Evolutionary conservation across 2,888 invertebrate species (phyloP), one percentile per base, ranked within the genome.

Genomic region (Augochlorella aurata): DNA sequence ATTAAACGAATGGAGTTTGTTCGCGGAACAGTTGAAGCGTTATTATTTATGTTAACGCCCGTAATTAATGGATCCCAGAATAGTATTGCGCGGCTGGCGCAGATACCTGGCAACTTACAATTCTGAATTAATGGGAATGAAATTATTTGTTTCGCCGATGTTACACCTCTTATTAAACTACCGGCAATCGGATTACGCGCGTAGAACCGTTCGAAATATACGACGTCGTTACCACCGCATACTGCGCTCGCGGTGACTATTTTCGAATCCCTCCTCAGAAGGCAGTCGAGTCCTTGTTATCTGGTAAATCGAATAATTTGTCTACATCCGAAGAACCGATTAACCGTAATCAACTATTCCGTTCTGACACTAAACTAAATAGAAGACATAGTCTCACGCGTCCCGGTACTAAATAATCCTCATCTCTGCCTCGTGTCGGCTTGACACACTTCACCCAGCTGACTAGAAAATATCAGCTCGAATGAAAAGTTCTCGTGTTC

Each of bases 331-430:
- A 45, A 12, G 29, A 21, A 44, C 68, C 76, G 71, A 63, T 82
- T 81, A 76, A 82, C 72, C 81, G 72, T 68, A 73, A 74, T 74
- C 54, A 18, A 44, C 38, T 16, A 16, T 65, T 29, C n/a, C 49
- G n/a, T 29, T 18, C 49, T 45, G 71, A 67, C 67, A 67, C 58
- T 10, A 21, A 68, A 63, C 79, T 63, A 72, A 61, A 80, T 63
- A 61, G 71, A 68, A 68, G 38, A 29, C 21, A 7, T 18, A 29
- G 50, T 24, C 49, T 79, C 8, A 29, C 54, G 18, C 38, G n/a
- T 66, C 71, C 49, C 38, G 14, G 12, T 16, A n/a, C 47, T n/a
- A 47, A 80, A 63, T 68, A 79, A 80, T 71, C 71, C 54, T 21
- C 54, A 54, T 54, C 52, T n/a, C 21, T 24, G 54, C 21, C 54